Percentiles rank a stretch among this genome's conserved stretches.
Conservation (phyloP, 2,888 invertebrate species). For the Microctonus aethiopoides region DNA sequence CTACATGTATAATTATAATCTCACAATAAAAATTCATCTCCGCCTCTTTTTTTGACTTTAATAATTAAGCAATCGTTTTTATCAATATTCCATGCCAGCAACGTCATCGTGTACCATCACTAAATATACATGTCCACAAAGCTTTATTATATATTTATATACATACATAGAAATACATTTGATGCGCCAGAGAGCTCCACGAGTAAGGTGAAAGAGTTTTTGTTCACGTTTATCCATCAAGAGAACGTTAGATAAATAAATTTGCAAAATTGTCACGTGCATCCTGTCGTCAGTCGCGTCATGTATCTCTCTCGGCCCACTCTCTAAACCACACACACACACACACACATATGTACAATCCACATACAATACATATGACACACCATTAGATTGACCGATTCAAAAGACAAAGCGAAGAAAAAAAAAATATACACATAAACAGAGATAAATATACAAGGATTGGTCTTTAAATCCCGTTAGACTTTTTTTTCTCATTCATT, state of each 20-base stretch:
- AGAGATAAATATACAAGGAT: conserved; percentile 37
- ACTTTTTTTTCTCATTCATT: conserved; percentile 22
- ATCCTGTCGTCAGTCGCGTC: conserved; percentile 50
- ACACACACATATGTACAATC: too few relatives aligned
- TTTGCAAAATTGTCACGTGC: conserved; percentile 63
- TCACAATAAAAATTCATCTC: neutral
- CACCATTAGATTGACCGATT: conserved; percentile 43
- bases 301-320: conserved; percentile 38
- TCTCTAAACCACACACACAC: conserved; percentile 44
- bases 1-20: too few relatives aligned
- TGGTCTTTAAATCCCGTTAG: conserved; percentile 60
- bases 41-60: neutral
- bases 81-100: neutral
- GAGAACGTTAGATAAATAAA: conserved; percentile 44
- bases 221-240: neutral
- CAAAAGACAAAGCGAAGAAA: conserved; percentile 24
- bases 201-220: neutral
- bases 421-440: too few relatives aligned
- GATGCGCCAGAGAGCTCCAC: neutral
- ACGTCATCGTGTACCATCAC: neutral
- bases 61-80: conserved; percentile 1
- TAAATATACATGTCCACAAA: neutral
- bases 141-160: neutral
- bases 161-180: neutral
- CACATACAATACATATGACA: neutral